phyloP scores from a whole-genome alignment of 2,797 vertebrate species.

The Amblyopsis hoosieri region DNA sequence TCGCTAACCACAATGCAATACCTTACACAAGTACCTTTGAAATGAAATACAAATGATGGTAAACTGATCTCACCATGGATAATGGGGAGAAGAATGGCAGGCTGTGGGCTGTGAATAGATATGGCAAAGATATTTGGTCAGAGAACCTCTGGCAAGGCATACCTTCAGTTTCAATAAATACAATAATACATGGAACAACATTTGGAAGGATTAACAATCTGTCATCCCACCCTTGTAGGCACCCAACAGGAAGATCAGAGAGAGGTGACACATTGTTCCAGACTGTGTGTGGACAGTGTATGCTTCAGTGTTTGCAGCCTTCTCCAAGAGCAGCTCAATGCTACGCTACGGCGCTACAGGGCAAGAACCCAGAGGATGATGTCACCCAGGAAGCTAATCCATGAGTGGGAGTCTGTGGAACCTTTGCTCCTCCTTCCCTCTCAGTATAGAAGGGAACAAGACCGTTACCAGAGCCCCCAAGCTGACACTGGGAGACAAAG shows the following conservation, averaged over 20 bases:
- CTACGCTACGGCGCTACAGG: slow-evolving; percentile 38
- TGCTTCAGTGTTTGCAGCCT: slow-evolving; percentile 18
- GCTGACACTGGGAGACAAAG: slow-evolving; percentile 25
- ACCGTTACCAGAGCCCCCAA: slow-evolving; percentile 24
- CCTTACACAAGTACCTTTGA: too few species aligned
- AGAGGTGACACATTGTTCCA: slow-evolving; percentile 44
- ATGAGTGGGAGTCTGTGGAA: slow-evolving; percentile 53
- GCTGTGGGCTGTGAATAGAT: too few species aligned
- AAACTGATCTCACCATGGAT: too few species aligned
- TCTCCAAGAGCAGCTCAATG: slow-evolving; percentile 47
- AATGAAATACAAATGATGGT: too few species aligned
- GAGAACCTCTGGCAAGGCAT: slow-evolving; percentile 14
- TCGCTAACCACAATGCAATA: too few species aligned
- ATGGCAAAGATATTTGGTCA: slow-evolving; percentile 27
- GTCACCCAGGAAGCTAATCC: slow-evolving; percentile 64
- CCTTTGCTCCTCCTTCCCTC: slow-evolving; percentile 38
- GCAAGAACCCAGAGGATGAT: slow-evolving; percentile 61
- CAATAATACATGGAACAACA: slow-evolving; percentile 23
- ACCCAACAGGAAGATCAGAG: slow-evolving; percentile 47
- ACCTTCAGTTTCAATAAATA: slow-evolving; percentile 36
- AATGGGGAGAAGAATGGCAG: too few species aligned
- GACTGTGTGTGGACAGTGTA: slow-evolving; percentile 34
- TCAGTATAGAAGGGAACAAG: slow-evolving; percentile 31
- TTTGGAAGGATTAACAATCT: slow-evolving; percentile 52
- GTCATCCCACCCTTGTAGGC: slow-evolving; percentile 14